Evolutionary conservation across 92 coral and sea anemone species (phyloP), one percentile per base, ranked within the genome.

Genomic region (Micromussa lordhowensis): DNA sequence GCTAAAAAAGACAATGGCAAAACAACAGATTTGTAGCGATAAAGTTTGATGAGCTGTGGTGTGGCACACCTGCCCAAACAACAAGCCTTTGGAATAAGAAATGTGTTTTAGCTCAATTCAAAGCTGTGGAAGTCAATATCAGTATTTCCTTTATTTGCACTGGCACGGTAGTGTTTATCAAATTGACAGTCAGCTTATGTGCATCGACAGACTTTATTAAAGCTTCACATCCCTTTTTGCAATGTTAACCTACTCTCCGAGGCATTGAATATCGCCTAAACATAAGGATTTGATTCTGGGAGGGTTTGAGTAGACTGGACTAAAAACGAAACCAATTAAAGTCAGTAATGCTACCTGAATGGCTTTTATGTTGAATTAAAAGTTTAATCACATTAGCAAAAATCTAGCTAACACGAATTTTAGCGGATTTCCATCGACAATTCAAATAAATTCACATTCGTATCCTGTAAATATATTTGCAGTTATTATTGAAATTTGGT

Each of bases 51-150:
- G 51, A 6, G 51, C 51, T 36, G 24, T 14, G 44, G 35, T 12
- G 58, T 55, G 29, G 38, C 6, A 0, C 35, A 77, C 38, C 81
- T 51, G 81, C 35, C 15, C 13, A 7, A 18, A 77, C 22, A 28
- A 26, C 22, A 28, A 51, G 36, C 81, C n/a, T 77, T 51, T 53
- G 35, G 81, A 77, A 77, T 77, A 26, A 30, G 21, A 77, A 77
- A 77, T 77, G 64, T 51, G 59, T 19, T 75, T 13, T 9, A 44
- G n/a, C 0, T 66, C n/a, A n/a, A n/a, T 66, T 26, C 18, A 10
- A 66, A 66, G 69, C 15, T 12, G 69, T 63, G 69, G 9, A 63
- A 63, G 7, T 59, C 66, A 63, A 28, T 66, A 9, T 24, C 2
- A 9, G 34, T n/a, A 11, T 66, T 28, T 66, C 1, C 16, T 66